Conservation (phyloP, 2,113 vertebrate genomes). For the Carettochelys insculpta region DNA sequence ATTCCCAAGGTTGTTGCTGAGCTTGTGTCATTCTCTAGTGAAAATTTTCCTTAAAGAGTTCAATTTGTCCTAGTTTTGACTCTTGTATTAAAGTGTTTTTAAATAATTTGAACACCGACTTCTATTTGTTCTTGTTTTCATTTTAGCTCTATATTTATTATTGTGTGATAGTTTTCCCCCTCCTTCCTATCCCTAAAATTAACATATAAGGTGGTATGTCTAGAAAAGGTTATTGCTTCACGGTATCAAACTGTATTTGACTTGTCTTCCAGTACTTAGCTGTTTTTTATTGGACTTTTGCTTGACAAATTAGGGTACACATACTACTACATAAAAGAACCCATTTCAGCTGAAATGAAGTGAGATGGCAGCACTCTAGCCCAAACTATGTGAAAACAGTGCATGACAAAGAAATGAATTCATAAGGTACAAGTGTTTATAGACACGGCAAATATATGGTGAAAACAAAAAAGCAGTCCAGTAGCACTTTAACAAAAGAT, state of each 20-base stretch:
- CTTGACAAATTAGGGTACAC: neutral
- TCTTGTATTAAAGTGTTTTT: neutral
- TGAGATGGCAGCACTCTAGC: neutral
- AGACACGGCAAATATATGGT: neutral
- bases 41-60: neutral
- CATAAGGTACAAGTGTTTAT: neutral
- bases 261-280: neutral
- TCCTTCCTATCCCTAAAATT: neutral
- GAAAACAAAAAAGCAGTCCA: too few relatives aligned
- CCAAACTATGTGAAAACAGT: neutral
- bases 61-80: neutral
- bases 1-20: too few relatives aligned
- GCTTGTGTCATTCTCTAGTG: neutral
- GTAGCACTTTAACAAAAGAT: too few relatives aligned
- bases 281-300: neutral
- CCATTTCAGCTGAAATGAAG: neutral
- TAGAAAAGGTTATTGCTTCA: neutral
- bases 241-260: neutral
- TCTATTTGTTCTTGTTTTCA: neutral
- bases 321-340: neutral
- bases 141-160: neutral
- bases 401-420: neutral
- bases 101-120: neutral
- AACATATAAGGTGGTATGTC: neutral
- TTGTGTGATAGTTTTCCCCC: neutral